Conservation (phyloP, 2,888 invertebrate species). For the Rhagium mordax region DNA sequence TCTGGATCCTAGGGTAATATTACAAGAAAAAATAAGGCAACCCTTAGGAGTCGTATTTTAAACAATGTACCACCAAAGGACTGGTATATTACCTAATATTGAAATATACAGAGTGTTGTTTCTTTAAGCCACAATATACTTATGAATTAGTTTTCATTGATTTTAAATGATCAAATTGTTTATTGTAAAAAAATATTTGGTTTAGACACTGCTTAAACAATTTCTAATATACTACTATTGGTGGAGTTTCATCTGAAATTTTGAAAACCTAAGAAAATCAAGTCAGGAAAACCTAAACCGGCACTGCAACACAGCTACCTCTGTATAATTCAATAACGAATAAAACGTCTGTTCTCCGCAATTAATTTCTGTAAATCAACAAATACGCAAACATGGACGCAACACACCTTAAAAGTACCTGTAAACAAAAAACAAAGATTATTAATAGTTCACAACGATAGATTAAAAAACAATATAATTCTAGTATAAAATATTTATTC, state of each 20-base stretch:
- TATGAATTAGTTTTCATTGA: too few species aligned
- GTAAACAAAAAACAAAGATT: conserved; percentile 64
- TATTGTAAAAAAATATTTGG: too few species aligned
- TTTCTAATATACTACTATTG: too few species aligned
- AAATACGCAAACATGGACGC: conserved; percentile 46
- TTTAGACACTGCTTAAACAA: too few species aligned
- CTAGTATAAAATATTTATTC: conserved; percentile 69
- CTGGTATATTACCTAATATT: background rate
- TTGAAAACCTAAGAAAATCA: too few species aligned
- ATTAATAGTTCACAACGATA: conserved; percentile 61
- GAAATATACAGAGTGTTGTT: background rate
- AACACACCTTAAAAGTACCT: conserved; percentile 54
- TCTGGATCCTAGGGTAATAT: background rate
- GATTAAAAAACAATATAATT: conserved; percentile 53
- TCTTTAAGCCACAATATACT: too few species aligned
- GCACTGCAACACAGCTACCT: background rate
- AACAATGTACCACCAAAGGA: background rate
- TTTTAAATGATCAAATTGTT: too few species aligned
- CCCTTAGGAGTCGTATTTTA: background rate
- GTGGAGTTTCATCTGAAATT: too few species aligned
- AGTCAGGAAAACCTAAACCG: too few species aligned
- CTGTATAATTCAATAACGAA: background rate
- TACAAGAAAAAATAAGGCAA: background rate
- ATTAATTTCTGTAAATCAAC: conserved; percentile 46
- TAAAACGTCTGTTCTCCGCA: background rate